These are phyloP conservation scores for Ceratosolen fusciceps DNA, from an alignment of 1,140 invertebrate species.

Conservation along the genomic window DNA sequence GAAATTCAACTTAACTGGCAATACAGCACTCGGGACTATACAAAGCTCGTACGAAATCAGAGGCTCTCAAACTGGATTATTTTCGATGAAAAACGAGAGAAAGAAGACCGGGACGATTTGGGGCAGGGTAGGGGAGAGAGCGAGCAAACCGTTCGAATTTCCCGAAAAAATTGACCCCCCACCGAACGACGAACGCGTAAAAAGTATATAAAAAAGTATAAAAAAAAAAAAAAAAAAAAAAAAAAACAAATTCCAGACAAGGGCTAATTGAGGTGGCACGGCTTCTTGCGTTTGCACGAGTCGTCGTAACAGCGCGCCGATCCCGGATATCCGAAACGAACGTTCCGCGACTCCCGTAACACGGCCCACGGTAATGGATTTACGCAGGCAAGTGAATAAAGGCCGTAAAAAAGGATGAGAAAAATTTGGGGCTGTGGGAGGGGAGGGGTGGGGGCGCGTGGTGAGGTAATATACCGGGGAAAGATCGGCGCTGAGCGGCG, in stretches of 20 bases:
- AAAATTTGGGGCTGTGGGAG: no score
- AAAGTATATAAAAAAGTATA: not conserved
- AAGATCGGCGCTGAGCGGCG: no score
- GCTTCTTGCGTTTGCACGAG: not conserved
- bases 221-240: not conserved
- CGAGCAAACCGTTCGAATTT: no score
- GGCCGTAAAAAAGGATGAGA: not conserved
- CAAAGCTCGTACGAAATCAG: not conserved
- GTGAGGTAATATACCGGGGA: no score
- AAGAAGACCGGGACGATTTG: no score
- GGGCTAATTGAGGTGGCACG: no score
- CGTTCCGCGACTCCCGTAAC: not conserved
- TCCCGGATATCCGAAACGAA: no score
- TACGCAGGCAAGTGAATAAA: not conserved
- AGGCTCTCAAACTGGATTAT: slow-evolving; percentile 6
- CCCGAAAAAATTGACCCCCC: no score
- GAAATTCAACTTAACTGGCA: slow-evolving; percentile 21
- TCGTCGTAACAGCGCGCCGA: no score
- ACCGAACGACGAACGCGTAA: not conserved
- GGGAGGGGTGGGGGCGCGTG: no score
- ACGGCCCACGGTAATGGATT: slow-evolving; percentile 15
- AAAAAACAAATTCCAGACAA: not conserved
- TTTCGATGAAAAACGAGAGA: slow-evolving; percentile 1
- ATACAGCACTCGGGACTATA: not conserved
- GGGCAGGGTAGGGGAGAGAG: no score